A percentile compares a stretch with the other conserved stretches of the same genome.
Conservation (phyloP, 2,888 invertebrate species). For the Rotaria magnacalcarata region DNA sequence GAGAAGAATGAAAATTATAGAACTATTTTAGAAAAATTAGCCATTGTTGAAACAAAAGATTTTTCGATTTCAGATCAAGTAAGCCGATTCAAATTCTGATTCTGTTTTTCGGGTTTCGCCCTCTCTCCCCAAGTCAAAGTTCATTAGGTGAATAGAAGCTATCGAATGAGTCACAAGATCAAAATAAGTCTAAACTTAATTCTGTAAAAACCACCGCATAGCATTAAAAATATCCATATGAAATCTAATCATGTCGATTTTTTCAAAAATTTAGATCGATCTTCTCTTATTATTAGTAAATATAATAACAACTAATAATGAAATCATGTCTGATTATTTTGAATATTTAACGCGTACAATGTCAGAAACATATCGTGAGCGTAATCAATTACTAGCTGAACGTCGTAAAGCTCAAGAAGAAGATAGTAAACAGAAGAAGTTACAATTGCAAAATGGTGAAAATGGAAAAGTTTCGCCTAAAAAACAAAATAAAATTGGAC, state of each 20-base stretch:
- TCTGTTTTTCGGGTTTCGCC: too few relatives aligned
- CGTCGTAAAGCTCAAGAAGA: slow-evolving; percentile 16
- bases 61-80: background rate
- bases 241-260: too few relatives aligned
- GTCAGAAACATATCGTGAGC: background rate
- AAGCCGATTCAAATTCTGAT: background rate
- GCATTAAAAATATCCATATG: too few relatives aligned
- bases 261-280: background rate
- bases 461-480: background rate
- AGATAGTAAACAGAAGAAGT: slow-evolving; percentile 17
- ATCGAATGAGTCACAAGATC: too few relatives aligned
- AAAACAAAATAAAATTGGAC: background rate
- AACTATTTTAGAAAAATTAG: background rate
- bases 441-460: slow-evolving; percentile 34
- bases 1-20: background rate
- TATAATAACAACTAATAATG: background rate
- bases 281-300: background rate
- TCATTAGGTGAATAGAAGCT: too few relatives aligned
- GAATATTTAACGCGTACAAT: slow-evolving; percentile 11
- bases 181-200: too few relatives aligned
- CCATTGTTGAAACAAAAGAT: background rate
- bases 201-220: too few relatives aligned
- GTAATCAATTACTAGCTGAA: slow-evolving; percentile 10
- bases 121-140: too few relatives aligned
- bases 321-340: slow-evolving; percentile 22